A percentile compares a stretch with the other conserved stretches of the same genome.
These are phyloP conservation scores for Heliconius congener DNA, from an alignment of 1,140 invertebrate species.

Conservation along the genomic window DNA sequence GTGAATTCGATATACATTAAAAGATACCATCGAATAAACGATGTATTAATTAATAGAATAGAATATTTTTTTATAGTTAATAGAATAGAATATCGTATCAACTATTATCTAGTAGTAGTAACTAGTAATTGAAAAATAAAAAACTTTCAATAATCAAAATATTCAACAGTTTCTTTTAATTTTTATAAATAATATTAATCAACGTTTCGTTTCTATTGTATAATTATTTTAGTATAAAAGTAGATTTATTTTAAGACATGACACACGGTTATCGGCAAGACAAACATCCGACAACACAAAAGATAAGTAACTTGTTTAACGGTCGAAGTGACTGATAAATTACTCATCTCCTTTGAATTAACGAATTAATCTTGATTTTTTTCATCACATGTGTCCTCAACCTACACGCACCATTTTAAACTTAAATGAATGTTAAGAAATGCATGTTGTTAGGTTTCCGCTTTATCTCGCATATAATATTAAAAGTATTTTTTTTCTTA, in stretches of 20 bases:
- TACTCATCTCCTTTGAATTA: constrained; percentile 12
- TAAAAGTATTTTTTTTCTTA: too few relatives aligned
- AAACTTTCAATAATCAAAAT: too few relatives aligned
- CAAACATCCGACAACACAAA: constrained; percentile 10
- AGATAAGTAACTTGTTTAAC: constrained; percentile 57
- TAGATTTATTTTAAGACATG: constrained; percentile 9
- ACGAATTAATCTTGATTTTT: not conserved
- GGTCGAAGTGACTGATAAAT: constrained; percentile 29
- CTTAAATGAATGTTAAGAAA: not conserved
- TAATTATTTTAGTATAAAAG: not conserved
- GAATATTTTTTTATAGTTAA: too few relatives aligned
- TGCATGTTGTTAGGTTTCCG: too few relatives aligned
- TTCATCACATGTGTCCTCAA: not conserved
- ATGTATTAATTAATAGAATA: too few relatives aligned
- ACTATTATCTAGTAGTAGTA: too few relatives aligned
- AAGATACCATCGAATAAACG: too few relatives aligned
- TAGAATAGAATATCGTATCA: too few relatives aligned
- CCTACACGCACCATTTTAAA: not conserved
- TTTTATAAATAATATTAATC: not conserved
- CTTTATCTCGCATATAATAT: too few relatives aligned
- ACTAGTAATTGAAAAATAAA: too few relatives aligned
- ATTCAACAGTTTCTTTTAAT: not conserved
- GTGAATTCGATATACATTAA: too few relatives aligned
- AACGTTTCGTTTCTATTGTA: not conserved
- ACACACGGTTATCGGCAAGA: constrained; percentile 19